Base-by-base conservation (phyloP, 1,140 invertebrate genomes). In the Papilio machaon region DNA sequence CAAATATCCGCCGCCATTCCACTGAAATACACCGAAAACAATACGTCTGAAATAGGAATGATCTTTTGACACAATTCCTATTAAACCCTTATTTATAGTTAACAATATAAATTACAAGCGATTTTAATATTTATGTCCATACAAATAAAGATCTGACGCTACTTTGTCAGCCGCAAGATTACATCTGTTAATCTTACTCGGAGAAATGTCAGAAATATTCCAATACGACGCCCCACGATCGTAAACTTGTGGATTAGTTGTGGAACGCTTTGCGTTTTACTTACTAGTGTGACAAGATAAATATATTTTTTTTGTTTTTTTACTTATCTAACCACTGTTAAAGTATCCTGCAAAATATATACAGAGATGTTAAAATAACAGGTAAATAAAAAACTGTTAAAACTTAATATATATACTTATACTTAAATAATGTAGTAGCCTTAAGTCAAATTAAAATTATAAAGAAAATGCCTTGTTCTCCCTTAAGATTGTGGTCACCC, bases 31-130 rank as follows among this genome's bases (percentile, higher is more conserved):
- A 47, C 81, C 80, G 60, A 85, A 84, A 86, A 87, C 83, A 85
- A 82, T 83, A 75, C 87, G 74, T 83, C 85, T 80, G 76, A 82
- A 84, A 87, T 83, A 46, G 81, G 84, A 85, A 81, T 82, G 84
- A 85, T 87, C 83, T 82, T 87, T 81, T 86, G 87, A 86, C 86
- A 87, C 84, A 84, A 86, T 88, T 89, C 82, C 85, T 19, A 74
- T 49, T 47, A 49, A 47, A 74, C 76, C 30, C n/a, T 7, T 67
- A 67, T 67, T 35, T 67, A 38, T 35, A 11, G 23, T 67, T 15
- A 3, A 67, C 23, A 35, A 35, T 35, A 67, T 67, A 76, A 52
- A 76, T 23, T 54, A 13, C 49, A 52, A 35, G 19, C 47, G 23
- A 76, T 35, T 76, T 54, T 76, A 52, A 52, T 30, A 30, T 47